These are phyloP conservation scores for Philopotamus ludificatus DNA, from an alignment of 1,140 invertebrate genomes.

Conservation along the genomic window DNA sequence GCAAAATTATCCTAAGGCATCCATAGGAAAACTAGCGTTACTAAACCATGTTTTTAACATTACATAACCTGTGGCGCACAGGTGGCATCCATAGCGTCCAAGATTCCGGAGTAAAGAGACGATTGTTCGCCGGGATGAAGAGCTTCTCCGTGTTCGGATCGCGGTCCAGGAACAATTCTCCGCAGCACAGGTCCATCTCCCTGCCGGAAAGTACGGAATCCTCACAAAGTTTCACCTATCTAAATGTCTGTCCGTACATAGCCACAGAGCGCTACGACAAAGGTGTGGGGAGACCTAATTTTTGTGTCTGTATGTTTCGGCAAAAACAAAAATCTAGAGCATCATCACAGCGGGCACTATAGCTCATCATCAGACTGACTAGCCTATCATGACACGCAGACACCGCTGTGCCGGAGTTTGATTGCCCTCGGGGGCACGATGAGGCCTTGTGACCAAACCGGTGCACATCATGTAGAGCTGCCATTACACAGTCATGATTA, in stretches of 20 bases:
- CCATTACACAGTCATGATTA: too few relatives aligned
- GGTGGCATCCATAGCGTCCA: constrained; percentile 47
- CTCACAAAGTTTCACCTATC: constrained; percentile 36
- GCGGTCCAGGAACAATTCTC: constrained; percentile 63
- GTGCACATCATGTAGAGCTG: not conserved
- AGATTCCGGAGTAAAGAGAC: constrained; percentile 61
- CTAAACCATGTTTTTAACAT: too few relatives aligned
- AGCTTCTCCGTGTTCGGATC: constrained; percentile 71
- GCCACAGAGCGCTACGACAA: constrained; percentile 14
- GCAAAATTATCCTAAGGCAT: too few relatives aligned
- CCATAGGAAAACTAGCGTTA: too few relatives aligned
- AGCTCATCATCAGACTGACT: not conserved
- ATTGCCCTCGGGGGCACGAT: not conserved
- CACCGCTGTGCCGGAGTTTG: not conserved
- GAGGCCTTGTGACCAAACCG: not conserved
- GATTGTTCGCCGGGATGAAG: constrained; percentile 72
- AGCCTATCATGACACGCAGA: not conserved
- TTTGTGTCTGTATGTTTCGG: constrained; percentile 17
- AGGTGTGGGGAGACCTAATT: constrained; percentile 33
- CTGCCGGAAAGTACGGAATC: constrained; percentile 73
- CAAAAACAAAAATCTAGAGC: not conserved
- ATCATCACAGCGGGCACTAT: not conserved
- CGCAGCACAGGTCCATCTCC: constrained; percentile 73
- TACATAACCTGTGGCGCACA: constrained; percentile 41
- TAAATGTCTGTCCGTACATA: constrained; percentile 30